These are phyloP conservation scores for Carpatolechia fugitivella DNA, from an alignment of 2,888 invertebrate species.

Conservation along the genomic window DNA sequence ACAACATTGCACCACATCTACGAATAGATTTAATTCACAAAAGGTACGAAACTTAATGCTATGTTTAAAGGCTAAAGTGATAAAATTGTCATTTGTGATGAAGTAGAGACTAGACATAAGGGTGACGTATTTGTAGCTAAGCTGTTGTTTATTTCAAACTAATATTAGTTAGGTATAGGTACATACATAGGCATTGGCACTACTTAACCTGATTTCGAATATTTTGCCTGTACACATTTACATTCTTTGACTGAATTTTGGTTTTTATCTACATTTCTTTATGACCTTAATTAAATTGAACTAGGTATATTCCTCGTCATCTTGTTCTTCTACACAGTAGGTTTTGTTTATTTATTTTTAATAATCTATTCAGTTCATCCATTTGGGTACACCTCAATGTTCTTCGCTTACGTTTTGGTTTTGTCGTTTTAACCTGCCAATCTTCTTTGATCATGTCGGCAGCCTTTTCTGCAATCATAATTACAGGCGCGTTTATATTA, in stretches of 20 bases:
- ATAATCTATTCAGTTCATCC: slow-evolving; percentile 5
- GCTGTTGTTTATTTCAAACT: too few relatives aligned
- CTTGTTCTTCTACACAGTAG: slow-evolving; percentile 40
- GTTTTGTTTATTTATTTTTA: slow-evolving; percentile 17
- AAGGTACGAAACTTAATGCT: too few relatives aligned
- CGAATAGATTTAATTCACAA: too few relatives aligned
- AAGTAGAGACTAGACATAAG: background rate
- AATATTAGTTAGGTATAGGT: too few relatives aligned
- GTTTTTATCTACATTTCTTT: slow-evolving; percentile 29
- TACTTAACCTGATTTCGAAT: too few relatives aligned
- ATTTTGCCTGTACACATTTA: background rate
- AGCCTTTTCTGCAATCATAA: slow-evolving; percentile 93
- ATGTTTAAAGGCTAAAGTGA: too few relatives aligned
- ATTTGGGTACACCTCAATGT: slow-evolving; percentile 45
- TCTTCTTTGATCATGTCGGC: slow-evolving; percentile 88
- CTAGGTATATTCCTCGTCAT: slow-evolving; percentile 39
- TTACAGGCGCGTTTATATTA: slow-evolving; percentile 91
- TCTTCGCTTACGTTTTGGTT: slow-evolving; percentile 42
- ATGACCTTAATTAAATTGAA: slow-evolving; percentile 34
- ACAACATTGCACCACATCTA: too few relatives aligned
- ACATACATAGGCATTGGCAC: too few relatives aligned
- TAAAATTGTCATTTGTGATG: too few relatives aligned
- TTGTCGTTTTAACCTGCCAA: slow-evolving; percentile 71
- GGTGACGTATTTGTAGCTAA: background rate
- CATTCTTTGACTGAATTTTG: slow-evolving; percentile 27